Conservation (phyloP, 2,113 vertebrate species). For the Sphaerodactylus townsendi region DNA sequence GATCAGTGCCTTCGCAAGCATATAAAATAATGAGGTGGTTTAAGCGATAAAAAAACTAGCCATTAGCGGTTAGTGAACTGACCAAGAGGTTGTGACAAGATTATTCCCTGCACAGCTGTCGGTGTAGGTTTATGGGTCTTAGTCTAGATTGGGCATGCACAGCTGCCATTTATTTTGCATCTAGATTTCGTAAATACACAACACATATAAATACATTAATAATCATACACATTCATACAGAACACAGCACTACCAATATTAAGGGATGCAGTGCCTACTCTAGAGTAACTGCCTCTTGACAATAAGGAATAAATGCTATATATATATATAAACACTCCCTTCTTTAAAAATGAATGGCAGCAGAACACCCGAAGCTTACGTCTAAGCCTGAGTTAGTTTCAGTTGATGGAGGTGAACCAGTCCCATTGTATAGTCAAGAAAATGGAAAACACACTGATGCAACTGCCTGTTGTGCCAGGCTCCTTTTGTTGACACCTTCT, state of each 20-base stretch:
- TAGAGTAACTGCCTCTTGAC: slow-evolving; percentile 50
- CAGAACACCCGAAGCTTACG: slow-evolving; percentile 27
- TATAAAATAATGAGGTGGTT: background rate
- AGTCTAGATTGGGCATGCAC: slow-evolving; percentile 32
- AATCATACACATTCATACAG: slow-evolving; percentile 67
- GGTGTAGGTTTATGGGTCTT: background rate
- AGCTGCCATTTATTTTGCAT: slow-evolving; percentile 61
- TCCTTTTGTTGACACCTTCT: slow-evolving; percentile 38
- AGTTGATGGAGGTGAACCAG: background rate
- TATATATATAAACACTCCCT: slow-evolving; percentile 31
- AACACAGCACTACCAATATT: slow-evolving; percentile 54
- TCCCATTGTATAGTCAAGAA: slow-evolving; percentile 4
- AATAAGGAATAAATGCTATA: slow-evolving; percentile 66
- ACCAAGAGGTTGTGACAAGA: background rate
- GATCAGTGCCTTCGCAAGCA: accelerated
- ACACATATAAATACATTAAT: slow-evolving; percentile 63
- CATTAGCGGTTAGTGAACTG: background rate
- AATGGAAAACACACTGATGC: slow-evolving; percentile 24
- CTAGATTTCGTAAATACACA: slow-evolving; percentile 58
- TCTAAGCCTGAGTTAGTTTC: slow-evolving; percentile 19
- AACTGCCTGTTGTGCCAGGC: slow-evolving; percentile 15
- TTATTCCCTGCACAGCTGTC: slow-evolving; percentile 11
- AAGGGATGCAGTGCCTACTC: slow-evolving; percentile 47
- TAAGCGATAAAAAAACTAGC: background rate
- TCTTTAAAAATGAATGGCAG: slow-evolving; percentile 48